phyloP scores from a whole-genome alignment of 2,888 invertebrate genomes.

The Cataglyphis rosenhaueri region DNA sequence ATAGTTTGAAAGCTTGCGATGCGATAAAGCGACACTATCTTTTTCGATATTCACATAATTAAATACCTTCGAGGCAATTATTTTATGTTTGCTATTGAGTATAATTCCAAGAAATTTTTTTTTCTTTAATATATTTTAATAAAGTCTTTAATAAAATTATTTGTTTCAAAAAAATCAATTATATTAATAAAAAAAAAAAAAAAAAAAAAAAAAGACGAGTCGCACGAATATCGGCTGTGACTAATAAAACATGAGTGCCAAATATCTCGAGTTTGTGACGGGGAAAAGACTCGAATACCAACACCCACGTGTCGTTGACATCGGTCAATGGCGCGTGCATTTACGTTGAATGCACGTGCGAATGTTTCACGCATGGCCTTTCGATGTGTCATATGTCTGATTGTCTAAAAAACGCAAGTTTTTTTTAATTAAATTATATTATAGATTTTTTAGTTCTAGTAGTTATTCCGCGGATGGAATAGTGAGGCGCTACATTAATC shows the following conservation, averaged over 20 bases:
- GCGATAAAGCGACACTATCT: neutral
- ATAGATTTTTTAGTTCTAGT: neutral
- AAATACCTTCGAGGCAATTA: neutral
- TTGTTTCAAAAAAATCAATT: neutral
- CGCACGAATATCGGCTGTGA: constrained; percentile 17
- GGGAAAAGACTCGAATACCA: constrained; percentile 24
- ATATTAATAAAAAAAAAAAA: neutral
- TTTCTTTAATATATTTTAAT: neutral
- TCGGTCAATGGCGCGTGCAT: constrained; percentile 40
- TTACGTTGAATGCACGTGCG: constrained; percentile 35
- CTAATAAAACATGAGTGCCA: constrained; percentile 40
- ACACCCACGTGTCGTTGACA: constrained; percentile 35
- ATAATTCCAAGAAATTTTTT: neutral
- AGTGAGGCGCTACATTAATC: constrained; percentile 31
- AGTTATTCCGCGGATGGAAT: neutral
- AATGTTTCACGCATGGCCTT: neutral
- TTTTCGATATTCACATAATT: no score
- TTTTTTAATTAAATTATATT: neutral
- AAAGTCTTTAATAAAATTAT: neutral
- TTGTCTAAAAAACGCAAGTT: neutral
- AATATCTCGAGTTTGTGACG: constrained; percentile 1
- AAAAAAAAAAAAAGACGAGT: neutral
- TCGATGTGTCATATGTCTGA: neutral
- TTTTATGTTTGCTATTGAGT: neutral
- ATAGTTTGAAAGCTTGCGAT: neutral